phyloP scores from a whole-genome alignment of 2,797 vertebrate genomes.

The Carduelis carduelis region DNA sequence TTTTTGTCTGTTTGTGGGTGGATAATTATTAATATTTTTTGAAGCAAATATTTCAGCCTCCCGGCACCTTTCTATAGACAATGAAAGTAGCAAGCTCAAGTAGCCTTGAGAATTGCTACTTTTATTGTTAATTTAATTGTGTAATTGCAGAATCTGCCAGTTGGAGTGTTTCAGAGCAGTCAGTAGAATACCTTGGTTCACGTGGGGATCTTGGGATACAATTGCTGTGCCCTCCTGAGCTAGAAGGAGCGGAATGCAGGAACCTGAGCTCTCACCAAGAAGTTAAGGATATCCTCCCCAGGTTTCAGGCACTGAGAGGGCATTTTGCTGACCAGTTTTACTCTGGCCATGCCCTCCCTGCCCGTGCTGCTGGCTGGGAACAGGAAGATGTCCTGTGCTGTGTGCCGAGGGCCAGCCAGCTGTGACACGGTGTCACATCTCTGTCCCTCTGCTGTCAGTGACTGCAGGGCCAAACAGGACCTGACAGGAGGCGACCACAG shows the following conservation, averaged over 20 bases:
- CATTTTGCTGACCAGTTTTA: background rate
- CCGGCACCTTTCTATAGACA: background rate
- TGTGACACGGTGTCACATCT: accelerated
- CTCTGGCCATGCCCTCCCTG: background rate
- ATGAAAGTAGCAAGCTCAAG: background rate
- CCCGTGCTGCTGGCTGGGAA: background rate
- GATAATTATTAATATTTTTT: background rate
- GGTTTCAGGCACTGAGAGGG: background rate
- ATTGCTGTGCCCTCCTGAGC: background rate
- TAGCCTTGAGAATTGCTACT: background rate
- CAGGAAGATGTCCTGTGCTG: background rate
- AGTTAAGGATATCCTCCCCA: background rate
- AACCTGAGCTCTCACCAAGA: background rate
- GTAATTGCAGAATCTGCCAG: background rate
- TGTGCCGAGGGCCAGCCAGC: background rate
- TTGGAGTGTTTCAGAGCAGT: background rate
- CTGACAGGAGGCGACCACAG: background rate
- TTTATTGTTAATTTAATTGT: background rate
- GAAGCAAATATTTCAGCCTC: background rate
- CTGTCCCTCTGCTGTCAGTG: background rate
- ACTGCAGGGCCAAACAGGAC: background rate
- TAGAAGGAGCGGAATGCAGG: background rate
- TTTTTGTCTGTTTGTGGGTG: background rate
- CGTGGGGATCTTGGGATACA: background rate
- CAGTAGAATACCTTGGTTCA: background rate